phyloP scores from a whole-genome alignment of 2,113 vertebrate genomes.

The Arizona elegans region DNA sequence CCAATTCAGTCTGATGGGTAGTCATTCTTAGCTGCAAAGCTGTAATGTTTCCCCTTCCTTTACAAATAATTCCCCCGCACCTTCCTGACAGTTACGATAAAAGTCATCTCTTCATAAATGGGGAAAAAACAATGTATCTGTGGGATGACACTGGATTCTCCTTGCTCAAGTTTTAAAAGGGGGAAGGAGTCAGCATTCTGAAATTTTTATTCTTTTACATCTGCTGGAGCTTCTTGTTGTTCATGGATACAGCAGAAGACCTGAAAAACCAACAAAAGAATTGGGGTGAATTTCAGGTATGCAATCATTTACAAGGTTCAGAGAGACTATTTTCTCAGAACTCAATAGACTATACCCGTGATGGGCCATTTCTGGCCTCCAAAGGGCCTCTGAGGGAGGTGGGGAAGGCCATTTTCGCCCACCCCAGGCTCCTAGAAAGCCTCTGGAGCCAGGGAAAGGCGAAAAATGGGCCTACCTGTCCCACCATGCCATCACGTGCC shows the following conservation, averaged over 20 bases:
- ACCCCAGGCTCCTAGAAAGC: too few relatives aligned
- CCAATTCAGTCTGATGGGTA: background rate
- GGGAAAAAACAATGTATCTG: background rate
- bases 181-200: background rate
- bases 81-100: background rate
- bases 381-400: too few relatives aligned
- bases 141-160: background rate
- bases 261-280: background rate
- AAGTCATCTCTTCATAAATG: background rate
- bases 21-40: background rate
- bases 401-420: too few relatives aligned
- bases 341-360: background rate
- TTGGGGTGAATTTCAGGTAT: background rate
- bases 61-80: background rate
- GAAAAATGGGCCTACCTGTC: too few relatives aligned
- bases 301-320: background rate
- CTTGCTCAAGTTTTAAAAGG: background rate
- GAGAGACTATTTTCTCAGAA: background rate
- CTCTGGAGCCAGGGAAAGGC: too few relatives aligned
- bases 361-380: too few relatives aligned
- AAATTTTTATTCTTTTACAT: background rate
- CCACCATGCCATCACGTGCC: too few relatives aligned
- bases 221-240: background rate
- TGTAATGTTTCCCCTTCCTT: background rate
- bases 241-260: background rate